These are phyloP conservation scores for Panthera uncia DNA, from an alignment of 2,113 vertebrate genomes.

Conservation along the genomic window DNA sequence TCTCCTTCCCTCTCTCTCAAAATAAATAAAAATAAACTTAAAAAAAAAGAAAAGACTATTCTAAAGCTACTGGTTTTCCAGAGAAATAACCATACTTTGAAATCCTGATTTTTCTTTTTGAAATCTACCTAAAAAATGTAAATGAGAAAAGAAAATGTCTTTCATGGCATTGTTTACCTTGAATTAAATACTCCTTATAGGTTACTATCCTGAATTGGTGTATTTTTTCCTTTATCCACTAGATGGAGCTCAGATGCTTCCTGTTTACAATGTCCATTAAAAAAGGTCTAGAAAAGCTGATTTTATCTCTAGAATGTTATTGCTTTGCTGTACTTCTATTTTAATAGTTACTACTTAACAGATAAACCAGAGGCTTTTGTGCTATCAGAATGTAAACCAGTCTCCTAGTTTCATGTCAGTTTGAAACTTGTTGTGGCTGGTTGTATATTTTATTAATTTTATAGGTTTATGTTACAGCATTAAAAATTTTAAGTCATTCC, in stretches of 20 bases:
- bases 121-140: not conserved
- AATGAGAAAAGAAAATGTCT: not conserved
- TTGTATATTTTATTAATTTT: conserved; percentile 14
- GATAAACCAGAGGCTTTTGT: conserved; percentile 6
- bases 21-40: no score
- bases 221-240: conserved; percentile 66
- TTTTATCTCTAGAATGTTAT: not conserved
- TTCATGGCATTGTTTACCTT: not conserved
- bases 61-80: not conserved
- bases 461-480: not conserved
- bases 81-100: not conserved
- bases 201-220: not conserved
- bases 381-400: not conserved
- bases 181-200: not conserved
- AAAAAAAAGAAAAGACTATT: not conserved
- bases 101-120: not conserved
- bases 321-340: conserved; percentile 25
- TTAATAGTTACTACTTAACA: not conserved
- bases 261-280: conserved; percentile 6
- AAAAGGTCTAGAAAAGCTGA: not conserved
- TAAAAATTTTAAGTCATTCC: conserved; percentile 10
- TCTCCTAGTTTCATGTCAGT: not conserved
- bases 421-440: not conserved
- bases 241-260: conserved; percentile 68
- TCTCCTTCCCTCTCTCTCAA: no score